These are phyloP conservation scores for Muschampia plurimacula DNA, from an alignment of 2,888 invertebrate species.

Conservation along the genomic window DNA sequence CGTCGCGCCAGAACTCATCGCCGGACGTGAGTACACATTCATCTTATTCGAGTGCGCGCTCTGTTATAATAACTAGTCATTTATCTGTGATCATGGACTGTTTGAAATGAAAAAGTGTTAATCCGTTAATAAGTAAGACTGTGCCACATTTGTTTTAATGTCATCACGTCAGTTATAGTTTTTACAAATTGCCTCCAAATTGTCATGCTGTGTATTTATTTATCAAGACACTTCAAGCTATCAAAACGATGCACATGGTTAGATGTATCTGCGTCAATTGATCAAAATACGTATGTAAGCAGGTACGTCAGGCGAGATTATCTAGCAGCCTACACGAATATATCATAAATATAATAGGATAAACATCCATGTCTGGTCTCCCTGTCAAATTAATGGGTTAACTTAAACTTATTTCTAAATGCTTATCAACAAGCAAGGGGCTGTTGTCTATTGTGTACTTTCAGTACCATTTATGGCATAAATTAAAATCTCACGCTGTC, in stretches of 20 bases:
- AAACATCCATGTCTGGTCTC: not conserved
- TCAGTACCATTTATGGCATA: conserved; percentile 54
- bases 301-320: not conserved
- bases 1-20: conserved; percentile 93
- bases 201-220: not conserved
- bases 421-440: conserved; percentile 3
- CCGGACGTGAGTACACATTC: conserved; percentile 90
- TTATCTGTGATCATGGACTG: conserved; percentile 3
- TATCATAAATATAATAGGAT: not conserved
- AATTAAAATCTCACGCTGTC: conserved; percentile 69
- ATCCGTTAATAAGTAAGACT: not conserved
- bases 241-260: not conserved
- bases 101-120: not conserved
- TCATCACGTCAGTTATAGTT: not conserved
- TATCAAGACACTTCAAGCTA: not conserved
- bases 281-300: not conserved
- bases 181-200: not conserved
- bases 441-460: not conserved
- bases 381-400: not conserved
- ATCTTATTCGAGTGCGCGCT: conserved; percentile 5
- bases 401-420: not conserved
- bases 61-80: not conserved
- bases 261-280: not conserved
- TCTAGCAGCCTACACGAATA: not conserved
- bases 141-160: not conserved